Evolutionary conservation across 2,888 invertebrate species (phyloP).

Genomic region (Empis stercorea): DNA sequence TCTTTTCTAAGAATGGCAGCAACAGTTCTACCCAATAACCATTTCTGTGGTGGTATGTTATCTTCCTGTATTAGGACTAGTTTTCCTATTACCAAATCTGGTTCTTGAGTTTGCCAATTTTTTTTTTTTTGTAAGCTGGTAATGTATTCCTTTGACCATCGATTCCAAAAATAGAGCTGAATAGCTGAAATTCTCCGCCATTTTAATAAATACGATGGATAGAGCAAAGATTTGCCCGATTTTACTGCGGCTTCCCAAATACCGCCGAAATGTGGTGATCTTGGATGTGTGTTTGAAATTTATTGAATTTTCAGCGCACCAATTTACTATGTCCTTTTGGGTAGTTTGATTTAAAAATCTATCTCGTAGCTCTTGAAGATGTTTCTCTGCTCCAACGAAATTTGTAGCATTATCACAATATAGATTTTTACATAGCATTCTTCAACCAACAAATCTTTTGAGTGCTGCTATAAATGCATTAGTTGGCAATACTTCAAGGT

Average conservation of each 20-base stretch:
- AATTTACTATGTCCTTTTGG: neutral
- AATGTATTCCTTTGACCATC: neutral
- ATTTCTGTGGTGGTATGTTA: neutral
- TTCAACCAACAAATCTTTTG: conserved; percentile 2
- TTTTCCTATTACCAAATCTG: neutral
- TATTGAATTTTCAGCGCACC: conserved; percentile 1
- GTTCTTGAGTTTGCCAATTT: neutral
- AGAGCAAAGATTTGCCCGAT: neutral
- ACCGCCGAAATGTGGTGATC: conserved; percentile 13
- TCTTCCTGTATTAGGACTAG: neutral
- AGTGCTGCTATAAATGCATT: conserved; percentile 10
- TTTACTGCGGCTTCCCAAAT: conserved; percentile 9
- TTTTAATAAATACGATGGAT: neutral
- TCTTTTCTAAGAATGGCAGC: too few species aligned
- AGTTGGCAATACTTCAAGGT: conserved; percentile 11
- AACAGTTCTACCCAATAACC: neutral
- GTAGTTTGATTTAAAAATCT: conserved; percentile 1
- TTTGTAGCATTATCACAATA: conserved; percentile 11
- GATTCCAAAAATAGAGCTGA: neutral
- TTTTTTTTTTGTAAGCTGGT: neutral
- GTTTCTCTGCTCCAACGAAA: conserved; percentile 7
- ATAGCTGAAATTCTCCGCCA: neutral
- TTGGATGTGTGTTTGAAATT: conserved; percentile 8
- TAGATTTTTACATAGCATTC: conserved; percentile 3
- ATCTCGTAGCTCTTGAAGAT: conserved; percentile 2